Base-by-base conservation (phyloP, 2,113 vertebrate species). In the Helogale parvula region DNA sequence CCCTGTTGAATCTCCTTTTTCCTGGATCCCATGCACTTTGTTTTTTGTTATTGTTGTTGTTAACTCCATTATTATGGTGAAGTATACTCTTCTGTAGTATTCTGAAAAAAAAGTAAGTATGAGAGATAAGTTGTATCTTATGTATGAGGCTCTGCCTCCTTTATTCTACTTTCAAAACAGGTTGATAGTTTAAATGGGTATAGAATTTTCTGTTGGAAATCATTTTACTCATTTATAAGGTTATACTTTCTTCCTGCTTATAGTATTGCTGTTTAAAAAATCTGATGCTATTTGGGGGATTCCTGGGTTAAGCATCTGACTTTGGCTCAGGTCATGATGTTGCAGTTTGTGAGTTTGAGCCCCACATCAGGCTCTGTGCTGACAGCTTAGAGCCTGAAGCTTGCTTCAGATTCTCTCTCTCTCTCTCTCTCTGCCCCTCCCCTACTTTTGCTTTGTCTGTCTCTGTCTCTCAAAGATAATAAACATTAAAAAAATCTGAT, bases 141-240 rank as follows among this genome's bases (percentile, higher is more conserved):
- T 47, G 45, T 60, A 57, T 80, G 79, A 89, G 54, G 21, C 33
- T 35, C 60, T 47, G 41, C 15, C 38, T 65, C 52, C 45, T 33
- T 97, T 72, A 54, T 77, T 93, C 57, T 89, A 54, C n/a, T 76
- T 94, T 93, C 23, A 54, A 38, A 94, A 93, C 5, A 57, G 31
- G 33, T 52, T n/a, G 57, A 54, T 90, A 90, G 57, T 68, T 94
- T 92, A 69, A 86, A 63, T 88, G 25, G 35, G 7, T 92, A 38
- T 63, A 72, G 29, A 84, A 94, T 65, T 90, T 84, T 68, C 52
- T 87, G 16, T 63, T 81, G 38, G 45, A 90, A 79, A 90, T 5
- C 5, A 41, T 66, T 76, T 38, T 47, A 60, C 4, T 83, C 50
- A 71, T 74, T 84, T 72, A 5, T 77, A 84, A 81, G 27, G 38